Evolutionary conservation across 2,888 invertebrate genomes (phyloP), one percentile per base, ranked within the genome.

Genomic region (Agonopterix subpropinquella): DNA sequence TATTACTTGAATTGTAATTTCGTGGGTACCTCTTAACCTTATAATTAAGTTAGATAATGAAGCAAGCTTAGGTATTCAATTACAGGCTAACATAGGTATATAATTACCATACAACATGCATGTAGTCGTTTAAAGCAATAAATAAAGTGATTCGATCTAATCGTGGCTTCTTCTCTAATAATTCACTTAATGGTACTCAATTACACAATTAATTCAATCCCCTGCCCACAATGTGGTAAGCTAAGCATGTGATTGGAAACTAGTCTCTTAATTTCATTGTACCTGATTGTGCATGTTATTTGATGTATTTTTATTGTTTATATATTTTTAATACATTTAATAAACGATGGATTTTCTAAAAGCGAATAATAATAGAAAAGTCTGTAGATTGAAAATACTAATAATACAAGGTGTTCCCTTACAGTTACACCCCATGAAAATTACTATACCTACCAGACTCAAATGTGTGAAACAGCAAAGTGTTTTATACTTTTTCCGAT

Each of bases 111-210:
- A n/a, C 46, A 50, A n/a, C 47, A 50, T 48, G 49, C 41, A 36
- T 43, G 44, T 45, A 41, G 47, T 47, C 51, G 41, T 49, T 53
- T 52, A 53, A 41, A 50, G 50, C 48, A 49, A 48, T 55, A 57
- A 55, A 57, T 57, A 55, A 56, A 48, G 48, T 53, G 51, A 55
- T 53, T 55, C 54, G 49, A 55, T 55, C 54, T 50, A 53, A 53
- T 50, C 51, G 51, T 49, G 51, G 50, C 51, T 53, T 56, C 56
- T 49, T 50, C 54, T 48, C 49, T 49, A 52, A 50, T 55, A 55
- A 57, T 55, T 50, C 48, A 54, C 46, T 55, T 57, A 55, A 55
- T 57, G 49, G 51, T 47, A 28, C n/a, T 13, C 51, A 49, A 55
- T 55, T 49, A 53, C 39, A 39, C 48, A 43, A 51, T 46, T 51